phyloP scores from a whole-genome alignment of 2,888 invertebrate species.

The Cosmia trapezina region DNA sequence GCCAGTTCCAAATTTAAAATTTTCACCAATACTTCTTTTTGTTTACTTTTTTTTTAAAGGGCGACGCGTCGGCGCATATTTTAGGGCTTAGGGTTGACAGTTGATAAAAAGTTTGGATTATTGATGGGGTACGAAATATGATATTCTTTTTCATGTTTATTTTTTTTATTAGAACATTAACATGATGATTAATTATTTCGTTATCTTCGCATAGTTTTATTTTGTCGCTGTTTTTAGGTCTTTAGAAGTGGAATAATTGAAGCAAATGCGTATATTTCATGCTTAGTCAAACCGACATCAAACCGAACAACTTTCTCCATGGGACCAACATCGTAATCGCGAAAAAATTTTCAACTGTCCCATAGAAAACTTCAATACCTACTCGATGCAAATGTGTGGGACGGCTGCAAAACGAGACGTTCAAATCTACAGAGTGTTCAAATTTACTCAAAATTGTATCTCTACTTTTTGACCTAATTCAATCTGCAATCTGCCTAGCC shows the following conservation, averaged over 20 bases:
- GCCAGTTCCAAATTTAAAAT: slow-evolving; percentile 80
- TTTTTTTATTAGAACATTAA: slow-evolving; percentile 23
- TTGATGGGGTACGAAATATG: slow-evolving; percentile 44
- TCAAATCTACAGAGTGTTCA: too few species aligned
- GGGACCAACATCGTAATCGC: too few species aligned
- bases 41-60: slow-evolving; percentile 55
- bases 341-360: too few species aligned
- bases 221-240: neutral
- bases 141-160: slow-evolving; percentile 49
- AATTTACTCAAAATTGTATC: too few species aligned
- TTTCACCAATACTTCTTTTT: slow-evolving; percentile 73
- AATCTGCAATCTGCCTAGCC: too few species aligned
- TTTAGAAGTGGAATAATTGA: neutral
- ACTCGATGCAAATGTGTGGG: too few species aligned
- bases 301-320: too few species aligned
- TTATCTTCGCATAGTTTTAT: slow-evolving; percentile 5
- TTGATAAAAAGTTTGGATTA: slow-evolving; percentile 29
- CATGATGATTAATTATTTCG: slow-evolving; percentile 2
- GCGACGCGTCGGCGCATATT: slow-evolving; percentile 39
- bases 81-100: slow-evolving; percentile 52
- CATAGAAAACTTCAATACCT: too few species aligned
- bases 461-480: too few species aligned
- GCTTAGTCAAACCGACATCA: too few species aligned
- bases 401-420: too few species aligned
- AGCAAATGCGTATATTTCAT: neutral